Base-by-base conservation (phyloP, 2,113 vertebrate species). In the Actenoides lindsayi region DNA sequence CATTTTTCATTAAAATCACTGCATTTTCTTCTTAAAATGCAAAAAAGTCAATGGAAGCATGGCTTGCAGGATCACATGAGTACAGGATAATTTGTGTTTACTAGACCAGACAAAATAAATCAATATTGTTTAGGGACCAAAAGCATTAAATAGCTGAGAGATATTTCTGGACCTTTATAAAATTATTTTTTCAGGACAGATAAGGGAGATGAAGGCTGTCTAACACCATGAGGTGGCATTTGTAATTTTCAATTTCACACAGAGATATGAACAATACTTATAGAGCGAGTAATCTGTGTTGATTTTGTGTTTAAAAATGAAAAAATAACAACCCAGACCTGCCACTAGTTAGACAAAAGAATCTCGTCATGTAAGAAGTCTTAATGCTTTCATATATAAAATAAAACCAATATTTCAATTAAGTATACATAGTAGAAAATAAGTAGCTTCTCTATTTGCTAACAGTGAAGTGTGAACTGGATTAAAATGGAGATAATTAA, bases 91-190 rank as follows among this genome's bases (percentile, higher is more conserved):
- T 96, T 96, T 98, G 59, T 97, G 84, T 95, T 97, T 98, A 92
- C 75, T 87, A 95, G 83, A 93, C 79, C 81, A 97, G 98, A 95
- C 74, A 95, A 96, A 97, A 98, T 98, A 94, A 95, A 97, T 98
- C 96, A 87, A 50, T 75, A 67, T 92, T 98, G 84, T 97, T 97
- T 94, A 96, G 82, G 87, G 84, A 91, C 4, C 13, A 67, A 90
- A 63, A 83, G 35, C 42, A 93, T 86, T 95, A 97, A 96, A 90
- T 74, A 92, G n/a, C 65, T 93, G 70, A 64, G 69, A 97, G 57
- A 53, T 7, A 74, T 94, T 92, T 78, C 74, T 94, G 84, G 63
- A 82, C 51, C 50, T 30, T 10, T 50, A 65, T 19, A 60, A 68
- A 91, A 64, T 85, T 35, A 39, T 33, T 56, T 77, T 78, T 82